These are phyloP conservation scores for Hoplostethus mediterraneus DNA, from an alignment of 2,797 vertebrate genomes.

Conservation along the genomic window DNA sequence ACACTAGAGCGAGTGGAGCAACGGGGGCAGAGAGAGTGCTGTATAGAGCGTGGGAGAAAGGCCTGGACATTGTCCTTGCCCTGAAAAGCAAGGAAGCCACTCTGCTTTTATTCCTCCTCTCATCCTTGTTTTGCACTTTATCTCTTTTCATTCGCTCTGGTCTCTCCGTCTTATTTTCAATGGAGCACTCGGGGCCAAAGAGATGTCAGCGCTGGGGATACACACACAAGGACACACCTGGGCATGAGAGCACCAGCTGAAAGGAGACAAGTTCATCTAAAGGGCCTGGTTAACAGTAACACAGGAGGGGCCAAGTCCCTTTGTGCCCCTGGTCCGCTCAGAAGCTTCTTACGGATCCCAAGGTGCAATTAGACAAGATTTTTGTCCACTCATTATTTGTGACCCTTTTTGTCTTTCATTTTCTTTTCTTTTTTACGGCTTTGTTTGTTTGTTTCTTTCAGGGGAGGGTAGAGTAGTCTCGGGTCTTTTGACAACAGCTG, in stretches of 20 bases:
- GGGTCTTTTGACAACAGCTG: conserved; percentile 81
- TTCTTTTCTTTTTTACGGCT: conserved; percentile 78
- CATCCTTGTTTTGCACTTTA: conserved; percentile 83
- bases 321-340: conserved; percentile 75
- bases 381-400: conserved; percentile 82
- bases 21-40: conserved; percentile 59
- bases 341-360: conserved; percentile 78
- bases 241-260: conserved; percentile 81
- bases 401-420: conserved; percentile 81
- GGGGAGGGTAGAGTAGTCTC: conserved; percentile 66
- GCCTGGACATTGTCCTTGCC: conserved; percentile 80
- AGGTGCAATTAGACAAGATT: conserved; percentile 81
- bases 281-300: conserved; percentile 81
- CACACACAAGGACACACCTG: conserved; percentile 82
- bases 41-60: conserved; percentile 82
- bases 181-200: conserved; percentile 82
- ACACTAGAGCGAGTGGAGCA: conserved; percentile 57
- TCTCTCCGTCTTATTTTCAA: conserved; percentile 82
- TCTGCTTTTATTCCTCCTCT: conserved; percentile 80
- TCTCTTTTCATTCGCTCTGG: conserved; percentile 78
- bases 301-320: conserved; percentile 78
- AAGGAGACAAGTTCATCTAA: conserved; percentile 82
- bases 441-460: conserved; percentile 85
- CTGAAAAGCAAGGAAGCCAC: conserved; percentile 84
- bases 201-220: conserved; percentile 74